These are phyloP conservation scores for Gymnoscopelus braueri DNA, from an alignment of 2,797 vertebrate species.

Conservation along the genomic window DNA sequence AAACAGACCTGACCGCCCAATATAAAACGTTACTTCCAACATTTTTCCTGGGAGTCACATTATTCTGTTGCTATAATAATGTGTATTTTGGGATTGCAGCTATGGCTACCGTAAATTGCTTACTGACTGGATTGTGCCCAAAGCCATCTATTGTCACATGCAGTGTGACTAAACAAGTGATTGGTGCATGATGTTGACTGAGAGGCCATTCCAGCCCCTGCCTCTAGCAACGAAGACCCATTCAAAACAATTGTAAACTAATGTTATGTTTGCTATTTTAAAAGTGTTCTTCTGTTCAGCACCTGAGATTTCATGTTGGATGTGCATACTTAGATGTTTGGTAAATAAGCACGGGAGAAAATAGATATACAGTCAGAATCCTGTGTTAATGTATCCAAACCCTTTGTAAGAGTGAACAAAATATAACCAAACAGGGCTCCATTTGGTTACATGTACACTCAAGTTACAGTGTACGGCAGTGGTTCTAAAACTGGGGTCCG, in stretches of 20 bases:
- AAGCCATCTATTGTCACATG: background rate
- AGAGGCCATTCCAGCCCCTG: background rate
- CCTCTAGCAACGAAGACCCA: slow-evolving; percentile 8
- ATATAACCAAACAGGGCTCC: no score
- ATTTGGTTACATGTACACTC: no score
- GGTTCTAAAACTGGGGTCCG: no score
- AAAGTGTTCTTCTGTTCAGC: background rate
- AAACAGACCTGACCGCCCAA: no score
- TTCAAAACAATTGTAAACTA: slow-evolving; percentile 2
- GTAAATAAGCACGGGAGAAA: no score
- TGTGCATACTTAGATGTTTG: no score
- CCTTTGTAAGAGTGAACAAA: no score
- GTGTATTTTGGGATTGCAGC: background rate
- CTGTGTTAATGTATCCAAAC: no score
- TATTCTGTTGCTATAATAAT: no score
- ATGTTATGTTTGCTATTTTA: background rate
- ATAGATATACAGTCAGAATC: no score
- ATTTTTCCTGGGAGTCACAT: background rate
- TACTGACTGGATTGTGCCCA: slow-evolving; percentile 15
- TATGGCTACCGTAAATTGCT: background rate
- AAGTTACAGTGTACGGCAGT: no score
- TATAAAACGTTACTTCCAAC: background rate
- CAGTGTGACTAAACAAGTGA: background rate
- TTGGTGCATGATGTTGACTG: slow-evolving; percentile 11
- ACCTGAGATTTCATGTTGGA: no score